phyloP scores from a whole-genome alignment of 2,888 invertebrate genomes.

The Neria commutata region DNA sequence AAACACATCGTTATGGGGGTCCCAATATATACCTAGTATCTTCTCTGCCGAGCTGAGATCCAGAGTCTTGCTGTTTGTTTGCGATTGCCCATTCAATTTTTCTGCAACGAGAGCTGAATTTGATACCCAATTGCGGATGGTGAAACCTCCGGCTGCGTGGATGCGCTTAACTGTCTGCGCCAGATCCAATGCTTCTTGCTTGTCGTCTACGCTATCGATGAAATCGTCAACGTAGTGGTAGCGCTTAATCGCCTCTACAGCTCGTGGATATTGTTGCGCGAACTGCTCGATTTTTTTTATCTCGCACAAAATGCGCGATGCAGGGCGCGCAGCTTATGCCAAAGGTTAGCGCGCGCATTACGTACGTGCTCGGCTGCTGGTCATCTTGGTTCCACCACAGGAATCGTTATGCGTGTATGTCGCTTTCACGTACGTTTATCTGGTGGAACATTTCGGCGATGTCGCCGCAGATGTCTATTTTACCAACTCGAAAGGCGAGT shows the following conservation, averaged over 20 bases:
- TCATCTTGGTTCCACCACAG: slow-evolving; percentile 24
- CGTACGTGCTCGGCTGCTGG: slow-evolving; percentile 14
- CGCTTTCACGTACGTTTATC: slow-evolving; percentile 18
- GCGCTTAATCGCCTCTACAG: slow-evolving; percentile 30
- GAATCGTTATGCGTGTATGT: slow-evolving; percentile 27
- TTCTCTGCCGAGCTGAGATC: slow-evolving; percentile 10
- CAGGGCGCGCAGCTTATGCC: slow-evolving; percentile 24
- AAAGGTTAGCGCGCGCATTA: slow-evolving; percentile 22
- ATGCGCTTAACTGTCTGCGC: slow-evolving; percentile 8
- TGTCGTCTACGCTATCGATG: slow-evolving; percentile 33
- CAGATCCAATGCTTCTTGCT: slow-evolving; percentile 21
- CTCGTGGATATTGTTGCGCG: slow-evolving; percentile 27
- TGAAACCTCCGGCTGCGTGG: slow-evolving; percentile 11
- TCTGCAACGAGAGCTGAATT: slow-evolving; percentile 17
- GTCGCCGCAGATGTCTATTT: slow-evolving; percentile 27
- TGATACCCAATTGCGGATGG: slow-evolving; percentile 33
- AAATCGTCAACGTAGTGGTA: slow-evolving; percentile 43
- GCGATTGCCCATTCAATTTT: background rate
- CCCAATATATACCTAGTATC: slow-evolving; percentile 30
- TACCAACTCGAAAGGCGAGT: slow-evolving; percentile 29
- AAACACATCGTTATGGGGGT: slow-evolving; percentile 28
- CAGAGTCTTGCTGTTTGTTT: background rate
- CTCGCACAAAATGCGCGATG: slow-evolving; percentile 20
- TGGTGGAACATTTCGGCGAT: slow-evolving; percentile 33
- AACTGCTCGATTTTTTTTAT: slow-evolving; percentile 14